These are phyloP conservation scores for Drosophila sproati DNA, from an alignment of 1,140 invertebrate genomes.

Conservation along the genomic window DNA sequence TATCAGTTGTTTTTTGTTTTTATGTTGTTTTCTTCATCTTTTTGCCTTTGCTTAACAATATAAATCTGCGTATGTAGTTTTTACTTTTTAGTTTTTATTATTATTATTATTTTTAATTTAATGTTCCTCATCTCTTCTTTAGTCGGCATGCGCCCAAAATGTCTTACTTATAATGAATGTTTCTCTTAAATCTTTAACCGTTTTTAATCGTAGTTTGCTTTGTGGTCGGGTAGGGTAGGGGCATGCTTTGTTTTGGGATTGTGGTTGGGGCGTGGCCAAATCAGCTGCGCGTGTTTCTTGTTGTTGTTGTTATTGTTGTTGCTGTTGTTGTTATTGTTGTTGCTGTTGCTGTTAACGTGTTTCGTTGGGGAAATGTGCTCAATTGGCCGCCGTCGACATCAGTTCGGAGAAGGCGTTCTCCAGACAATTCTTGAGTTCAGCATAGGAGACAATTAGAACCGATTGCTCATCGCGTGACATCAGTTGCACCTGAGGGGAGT, in stretches of 20 bases:
- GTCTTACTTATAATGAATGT: constrained; percentile 80
- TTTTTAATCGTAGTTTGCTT: constrained; percentile 67
- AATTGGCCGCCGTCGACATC: constrained; percentile 86
- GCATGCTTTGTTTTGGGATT: constrained; percentile 13
- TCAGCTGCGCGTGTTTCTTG: constrained; percentile 61
- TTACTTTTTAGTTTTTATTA: constrained; percentile 1
- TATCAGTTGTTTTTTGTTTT: constrained; percentile 54
- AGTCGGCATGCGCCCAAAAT: constrained; percentile 60
- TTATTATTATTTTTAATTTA: constrained; percentile 24
- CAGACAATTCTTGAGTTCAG: constrained; percentile 97
- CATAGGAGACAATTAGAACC: constrained; percentile 96
- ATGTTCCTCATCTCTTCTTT: constrained; percentile 49
- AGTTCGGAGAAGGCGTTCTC: constrained; percentile 96
- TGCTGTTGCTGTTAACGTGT: constrained; percentile 9
- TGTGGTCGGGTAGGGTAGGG: constrained; percentile 58
- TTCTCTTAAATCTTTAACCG: constrained; percentile 60
- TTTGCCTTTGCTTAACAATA: constrained; percentile 68
- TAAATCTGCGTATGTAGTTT: constrained; percentile 62
- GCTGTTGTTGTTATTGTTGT: constrained; percentile 10
- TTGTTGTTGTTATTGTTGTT: constrained; percentile 31
- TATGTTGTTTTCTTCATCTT: constrained; percentile 30
- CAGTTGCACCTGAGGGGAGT: constrained; percentile 91
- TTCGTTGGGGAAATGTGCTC: constrained; percentile 30
- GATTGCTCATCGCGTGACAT: constrained; percentile 98
- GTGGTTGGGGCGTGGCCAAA: constrained; percentile 24